Base-by-base conservation (phyloP, 2,113 vertebrate genomes). In the Cavia porcellus region DNA sequence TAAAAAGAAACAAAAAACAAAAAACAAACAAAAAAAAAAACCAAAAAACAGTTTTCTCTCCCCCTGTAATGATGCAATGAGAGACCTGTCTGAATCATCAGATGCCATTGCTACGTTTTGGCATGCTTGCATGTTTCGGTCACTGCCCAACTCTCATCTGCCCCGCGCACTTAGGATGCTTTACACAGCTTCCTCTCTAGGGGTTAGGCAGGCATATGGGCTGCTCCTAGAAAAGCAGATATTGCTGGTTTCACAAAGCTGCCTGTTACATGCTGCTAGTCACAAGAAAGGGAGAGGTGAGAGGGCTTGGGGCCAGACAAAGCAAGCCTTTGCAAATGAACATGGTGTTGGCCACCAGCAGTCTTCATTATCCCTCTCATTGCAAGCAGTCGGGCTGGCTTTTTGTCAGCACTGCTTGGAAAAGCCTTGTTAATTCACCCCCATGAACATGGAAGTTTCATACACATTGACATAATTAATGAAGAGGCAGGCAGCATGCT, bases 401-500 rank as follows among this genome's bases (percentile, higher is more conserved):
- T 96, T 98, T 98, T 98, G 98, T 98, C 98, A 99, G 98, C 96
- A 96, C 97, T 81, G 97, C 85, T 52, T 86, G 89, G 98, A 98
- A 97, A 98, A 98, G 98, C 98, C 98, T 99, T 98, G 98, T 99
- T 99, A 99, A 98, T 98, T 98, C 98, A 95, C 97, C 92, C 55
- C 97, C 97, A 93, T 88, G 98, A 98, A 99, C 99, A 99, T 98
- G 98, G 98, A 99, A 98, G 98, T 98, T 99, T 99, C 99, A 98
- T 98, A 98, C 98, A 92, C 98, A 98, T 98, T 99, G 99, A 99
- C 99, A 99, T 99, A 99, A 99, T 99, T 99, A 99, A 99, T 99
- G 99, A 99, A 99, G 99, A 99, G 98, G 98, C 98, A 99, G 99
- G 98, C 99, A 98, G 98, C 98, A 95, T 98, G 99, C 98, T 99